Conservation (phyloP, 2,113 vertebrate species). For the Copsychus sechellarum region DNA sequence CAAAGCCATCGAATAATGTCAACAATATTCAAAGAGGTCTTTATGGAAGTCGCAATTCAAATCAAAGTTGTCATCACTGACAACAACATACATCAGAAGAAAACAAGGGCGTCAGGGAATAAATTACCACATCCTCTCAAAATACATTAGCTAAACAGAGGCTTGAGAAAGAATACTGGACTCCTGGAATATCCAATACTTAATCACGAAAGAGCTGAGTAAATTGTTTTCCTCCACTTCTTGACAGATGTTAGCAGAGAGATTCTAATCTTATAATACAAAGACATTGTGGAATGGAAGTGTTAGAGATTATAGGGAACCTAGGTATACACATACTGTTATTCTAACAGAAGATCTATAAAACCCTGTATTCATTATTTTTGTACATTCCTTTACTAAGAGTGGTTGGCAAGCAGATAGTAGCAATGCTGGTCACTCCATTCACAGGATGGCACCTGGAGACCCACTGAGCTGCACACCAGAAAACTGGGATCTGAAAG, state of each 20-base stretch:
- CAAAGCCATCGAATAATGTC: background rate
- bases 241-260: background rate
- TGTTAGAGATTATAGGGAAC: background rate
- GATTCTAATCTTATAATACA: background rate
- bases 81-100: background rate
- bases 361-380: fast-evolving
- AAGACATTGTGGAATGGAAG: background rate
- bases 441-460: background rate
- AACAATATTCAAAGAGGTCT: background rate
- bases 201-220: background rate
- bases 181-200: background rate
- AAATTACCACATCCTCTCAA: background rate
- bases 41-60: background rate
- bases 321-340: background rate
- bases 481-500: background rate
- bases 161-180: background rate
- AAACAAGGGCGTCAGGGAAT: background rate
- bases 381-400: background rate
- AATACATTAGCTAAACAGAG: background rate
- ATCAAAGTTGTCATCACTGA: background rate
- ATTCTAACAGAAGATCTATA: background rate
- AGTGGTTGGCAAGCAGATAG: background rate
- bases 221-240: background rate
- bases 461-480: background rate
- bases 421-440: background rate